Evolutionary conservation across 2,888 invertebrate genomes (phyloP).

Genomic region (Synergus gifuensis): DNA sequence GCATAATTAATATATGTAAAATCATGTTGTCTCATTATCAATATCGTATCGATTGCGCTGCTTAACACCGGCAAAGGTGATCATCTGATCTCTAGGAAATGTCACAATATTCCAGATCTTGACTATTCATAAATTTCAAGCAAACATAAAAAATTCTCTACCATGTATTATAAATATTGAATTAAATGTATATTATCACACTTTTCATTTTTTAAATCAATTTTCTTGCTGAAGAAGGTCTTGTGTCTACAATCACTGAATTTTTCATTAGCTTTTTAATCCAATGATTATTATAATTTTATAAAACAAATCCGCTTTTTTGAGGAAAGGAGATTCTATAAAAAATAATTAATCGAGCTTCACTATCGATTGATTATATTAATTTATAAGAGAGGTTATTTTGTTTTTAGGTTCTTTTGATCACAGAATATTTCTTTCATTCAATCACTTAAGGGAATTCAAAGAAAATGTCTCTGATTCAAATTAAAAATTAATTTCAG

Average conservation of each 20-base stretch:
- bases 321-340: too few species aligned
- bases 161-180: not conserved
- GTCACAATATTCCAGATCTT: slow-evolving; percentile 19
- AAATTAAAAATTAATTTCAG: too few species aligned
- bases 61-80: slow-evolving; percentile 11
- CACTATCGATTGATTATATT: too few species aligned
- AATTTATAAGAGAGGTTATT: too few species aligned
- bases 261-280: not conserved
- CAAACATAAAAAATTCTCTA: not conserved
- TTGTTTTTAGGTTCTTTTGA: too few species aligned
- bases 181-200: slow-evolving; percentile 30
- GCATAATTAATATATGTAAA: slow-evolving; percentile 74
- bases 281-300: not conserved
- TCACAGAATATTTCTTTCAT: too few species aligned
- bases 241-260: not conserved
- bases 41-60: slow-evolving; percentile 49
- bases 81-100: slow-evolving; percentile 10
- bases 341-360: too few species aligned
- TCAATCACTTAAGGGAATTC: too few species aligned
- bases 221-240: not conserved
- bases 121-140: not conserved
- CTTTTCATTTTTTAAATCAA: not conserved
- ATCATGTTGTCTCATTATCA: slow-evolving; percentile 59
- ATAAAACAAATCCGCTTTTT: too few species aligned
- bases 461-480: too few species aligned